Evolutionary conservation across 2,888 invertebrate genomes (phyloP), one percentile per base, ranked within the genome.

Genomic region (Tipula unca): DNA sequence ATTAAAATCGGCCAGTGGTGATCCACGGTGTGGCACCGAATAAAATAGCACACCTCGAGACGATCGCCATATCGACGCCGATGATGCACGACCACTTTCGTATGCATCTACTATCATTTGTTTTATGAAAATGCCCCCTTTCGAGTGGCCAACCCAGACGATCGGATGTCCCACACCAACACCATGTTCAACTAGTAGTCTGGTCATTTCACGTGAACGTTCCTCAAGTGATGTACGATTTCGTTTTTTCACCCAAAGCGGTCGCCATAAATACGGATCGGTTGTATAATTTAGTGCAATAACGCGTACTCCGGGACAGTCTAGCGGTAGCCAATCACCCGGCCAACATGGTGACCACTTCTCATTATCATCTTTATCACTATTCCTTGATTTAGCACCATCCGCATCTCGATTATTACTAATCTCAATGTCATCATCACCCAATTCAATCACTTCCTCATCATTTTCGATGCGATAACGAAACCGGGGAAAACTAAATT

Each of bases 101-200:
- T 91, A 92, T 84, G 92, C 93, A 90, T 94, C 93, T 36, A 95
- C 93, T 83, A 96, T 93, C 85, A 97, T 95, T 90, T 96, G 95
- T 89, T 97, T 97, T 29, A 97, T 95, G 88, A 96, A 94, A 0
- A 97, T 91, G 0, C 97, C 97, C 3, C 98, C 98, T 91, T 97
- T 97, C 0, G 97, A 97, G 87, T 93, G 93, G 1, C 90, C 91
- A 3, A 97, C 95, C 96, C 97, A 97, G 17, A 97, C 92, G 86
- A 97, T 94, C 0, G 97, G 97, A 85, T 93, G 92, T 0, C 95
- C 94, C 85, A 95, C 92, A 0, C 95, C 96, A 17, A 96, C 93
- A 4, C 93, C 92, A 86, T 93, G 89, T 2, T 93, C 92, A 36
- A 95, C 91, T 87, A 96, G 90, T 85, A 94, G 90, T 2, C 93